Percentiles rank a stretch among this genome's conserved stretches.
These are phyloP conservation scores for Synodontis membranacea DNA, from an alignment of 2,113 vertebrate species.

Conservation along the genomic window DNA sequence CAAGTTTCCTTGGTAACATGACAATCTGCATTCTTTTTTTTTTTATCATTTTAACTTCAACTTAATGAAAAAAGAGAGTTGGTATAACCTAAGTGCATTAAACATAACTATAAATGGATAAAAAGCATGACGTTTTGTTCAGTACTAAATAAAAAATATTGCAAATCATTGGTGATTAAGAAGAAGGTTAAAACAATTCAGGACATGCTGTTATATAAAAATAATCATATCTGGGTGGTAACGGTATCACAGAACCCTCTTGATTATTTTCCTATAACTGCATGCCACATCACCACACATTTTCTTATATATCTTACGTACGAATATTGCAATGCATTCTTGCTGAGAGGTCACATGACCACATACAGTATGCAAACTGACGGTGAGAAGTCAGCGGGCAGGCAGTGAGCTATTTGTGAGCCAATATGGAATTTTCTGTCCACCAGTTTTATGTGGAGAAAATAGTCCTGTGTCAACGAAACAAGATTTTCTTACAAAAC, in stretches of 20 bases:
- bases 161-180: background rate
- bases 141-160: background rate
- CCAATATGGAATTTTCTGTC: background rate
- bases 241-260: no score
- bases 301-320: background rate
- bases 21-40: background rate
- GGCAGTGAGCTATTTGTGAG: background rate
- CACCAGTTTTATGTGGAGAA: background rate
- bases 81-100: background rate
- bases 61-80: background rate
- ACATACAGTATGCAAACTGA: background rate
- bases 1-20: background rate
- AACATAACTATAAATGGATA: background rate
- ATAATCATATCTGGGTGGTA: no score
- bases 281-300: background rate
- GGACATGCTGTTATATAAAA: no score
- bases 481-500: background rate
- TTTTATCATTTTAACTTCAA: background rate
- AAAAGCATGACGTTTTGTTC: background rate
- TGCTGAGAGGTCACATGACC: background rate
- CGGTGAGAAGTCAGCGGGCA: background rate
- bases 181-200: no score
- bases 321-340: background rate
- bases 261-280: background rate
- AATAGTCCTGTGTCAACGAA: background rate